Percentiles rank a stretch among this genome's conserved stretches.
These are phyloP conservation scores for Lepidochitona cinerea DNA, from an alignment of 2,888 invertebrate genomes.

Conservation along the genomic window DNA sequence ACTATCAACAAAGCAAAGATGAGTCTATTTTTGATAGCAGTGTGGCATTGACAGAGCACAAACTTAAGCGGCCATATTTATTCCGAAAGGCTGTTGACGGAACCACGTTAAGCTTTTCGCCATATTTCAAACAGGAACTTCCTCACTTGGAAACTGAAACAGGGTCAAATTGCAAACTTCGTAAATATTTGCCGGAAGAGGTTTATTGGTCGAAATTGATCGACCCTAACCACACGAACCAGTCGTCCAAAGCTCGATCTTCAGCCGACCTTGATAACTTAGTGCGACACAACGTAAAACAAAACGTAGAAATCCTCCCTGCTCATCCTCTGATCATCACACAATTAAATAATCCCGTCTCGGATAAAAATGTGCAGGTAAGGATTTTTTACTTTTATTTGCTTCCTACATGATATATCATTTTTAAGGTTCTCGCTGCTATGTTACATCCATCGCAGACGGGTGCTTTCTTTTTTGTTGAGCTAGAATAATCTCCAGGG, in stretches of 20 bases:
- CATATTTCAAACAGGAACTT: constrained; percentile 85
- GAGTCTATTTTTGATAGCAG: constrained; percentile 63
- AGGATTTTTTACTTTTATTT: not conserved
- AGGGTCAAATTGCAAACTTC: constrained; percentile 82
- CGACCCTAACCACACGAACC: constrained; percentile 15
- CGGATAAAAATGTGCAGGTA: constrained; percentile 74
- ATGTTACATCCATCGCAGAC: too few species aligned
- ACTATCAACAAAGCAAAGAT: constrained; percentile 73
- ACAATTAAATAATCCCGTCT: constrained; percentile 77
- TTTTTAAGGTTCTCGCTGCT: too few species aligned
- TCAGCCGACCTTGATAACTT: constrained; percentile 25
- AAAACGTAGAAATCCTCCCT: constrained; percentile 47
- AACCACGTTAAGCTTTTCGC: constrained; percentile 85
- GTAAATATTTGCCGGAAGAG: constrained; percentile 81
- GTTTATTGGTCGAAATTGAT: constrained; percentile 78
- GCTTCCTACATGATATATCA: too few species aligned
- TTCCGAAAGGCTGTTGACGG: constrained; percentile 84
- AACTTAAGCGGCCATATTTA: constrained; percentile 71
- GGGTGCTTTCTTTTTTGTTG: too few species aligned
- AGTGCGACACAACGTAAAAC: constrained; percentile 29
- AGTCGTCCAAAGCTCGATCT: not conserved
- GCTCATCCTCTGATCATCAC: constrained; percentile 81
- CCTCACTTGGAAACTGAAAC: constrained; percentile 91
- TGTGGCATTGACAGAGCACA: constrained; percentile 44
- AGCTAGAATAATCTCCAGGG: too few species aligned